Evolutionary conservation across 2,797 vertebrate genomes (phyloP).

Genomic region (Anguilla anguilla): DNA sequence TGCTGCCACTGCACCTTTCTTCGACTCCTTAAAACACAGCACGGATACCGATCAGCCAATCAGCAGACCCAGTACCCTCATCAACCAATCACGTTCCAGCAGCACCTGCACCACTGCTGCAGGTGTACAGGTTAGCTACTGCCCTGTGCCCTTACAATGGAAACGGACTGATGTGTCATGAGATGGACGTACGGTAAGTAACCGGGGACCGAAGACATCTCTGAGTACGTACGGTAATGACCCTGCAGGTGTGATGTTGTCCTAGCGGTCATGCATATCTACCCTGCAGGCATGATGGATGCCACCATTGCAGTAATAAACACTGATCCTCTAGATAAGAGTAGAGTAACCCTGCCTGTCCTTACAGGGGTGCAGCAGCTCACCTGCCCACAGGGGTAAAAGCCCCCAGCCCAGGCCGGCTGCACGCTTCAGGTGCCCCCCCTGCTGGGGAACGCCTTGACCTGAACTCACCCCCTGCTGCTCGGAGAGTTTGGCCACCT

Average conservation of each 20-base stretch:
- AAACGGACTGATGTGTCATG: neutral
- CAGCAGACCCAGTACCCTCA: neutral
- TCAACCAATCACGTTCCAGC: neutral
- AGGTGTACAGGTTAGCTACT: neutral
- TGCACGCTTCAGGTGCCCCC: neutral
- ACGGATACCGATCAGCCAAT: neutral
- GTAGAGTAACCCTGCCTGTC: neutral
- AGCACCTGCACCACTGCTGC: neutral
- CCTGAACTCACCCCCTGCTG: slow-evolving; percentile 81
- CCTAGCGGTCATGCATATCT: neutral
- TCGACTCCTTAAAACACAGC: slow-evolving; percentile 62
- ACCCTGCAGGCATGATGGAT: neutral
- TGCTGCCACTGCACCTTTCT: slow-evolving; percentile 63
- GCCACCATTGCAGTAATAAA: neutral
- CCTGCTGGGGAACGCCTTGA: neutral
- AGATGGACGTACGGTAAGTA: neutral
- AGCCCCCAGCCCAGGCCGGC: neutral
- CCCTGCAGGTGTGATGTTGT: neutral
- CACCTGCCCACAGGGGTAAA: neutral
- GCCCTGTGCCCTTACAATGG: neutral
- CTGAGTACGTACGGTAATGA: neutral
- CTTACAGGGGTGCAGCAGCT: neutral
- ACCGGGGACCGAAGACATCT: too few species aligned
- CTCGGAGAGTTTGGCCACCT: slow-evolving; percentile 87
- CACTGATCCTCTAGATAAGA: neutral